Evolutionary conservation across 2,797 vertebrate species (phyloP), one percentile per base, ranked within the genome.

Genomic region (Leptoclinus maculatus): DNA sequence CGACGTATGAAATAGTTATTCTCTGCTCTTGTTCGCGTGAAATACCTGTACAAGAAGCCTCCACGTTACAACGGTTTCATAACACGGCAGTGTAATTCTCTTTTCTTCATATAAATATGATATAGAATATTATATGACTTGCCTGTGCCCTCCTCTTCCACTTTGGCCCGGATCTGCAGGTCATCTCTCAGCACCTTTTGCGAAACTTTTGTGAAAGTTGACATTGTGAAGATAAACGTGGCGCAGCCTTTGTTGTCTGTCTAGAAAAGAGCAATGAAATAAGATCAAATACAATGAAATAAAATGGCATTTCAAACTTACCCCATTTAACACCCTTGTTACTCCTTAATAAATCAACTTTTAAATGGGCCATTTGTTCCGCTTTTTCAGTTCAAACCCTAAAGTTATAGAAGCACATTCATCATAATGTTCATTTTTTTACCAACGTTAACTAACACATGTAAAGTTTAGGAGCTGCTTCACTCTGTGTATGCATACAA

Each of bases 91-190:
- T 9, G 36, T 36, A 1, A 43, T 6, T 45, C 19, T 64, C 36
- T 36, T 23, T 32, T 11, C 2, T 14, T 51, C 25, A 17, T 21
- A 29, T n/a, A 32, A 38, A 53, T 13, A 4, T 45, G 6, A 70
- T 10, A 57, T 7, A 27, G 23, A 3, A 60, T 11, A 25, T 29
- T 23, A 4, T 19, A 12, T 25, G 7, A 70, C 81, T 80, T 83
- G 64, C 93, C 92, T 66, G 93, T 94, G 5, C 91, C 93, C 9
- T 93, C 86, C 68, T 94, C 93, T 38, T 89, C 74, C 63, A 90
- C 57, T 3, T 63, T 53, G n/a, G 56, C 75, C 0, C 1, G 12
- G 13, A 94, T 1, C 0, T 19, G 4, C n/a, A 94, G 57, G 2
- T 0, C 0, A 58, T 87, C 78, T 29, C 0, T 2, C 12, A 66